Percentiles rank a stretch among this genome's conserved stretches.
phyloP scores from a whole-genome alignment of 2,113 vertebrate species.

The Mus pahari region DNA sequence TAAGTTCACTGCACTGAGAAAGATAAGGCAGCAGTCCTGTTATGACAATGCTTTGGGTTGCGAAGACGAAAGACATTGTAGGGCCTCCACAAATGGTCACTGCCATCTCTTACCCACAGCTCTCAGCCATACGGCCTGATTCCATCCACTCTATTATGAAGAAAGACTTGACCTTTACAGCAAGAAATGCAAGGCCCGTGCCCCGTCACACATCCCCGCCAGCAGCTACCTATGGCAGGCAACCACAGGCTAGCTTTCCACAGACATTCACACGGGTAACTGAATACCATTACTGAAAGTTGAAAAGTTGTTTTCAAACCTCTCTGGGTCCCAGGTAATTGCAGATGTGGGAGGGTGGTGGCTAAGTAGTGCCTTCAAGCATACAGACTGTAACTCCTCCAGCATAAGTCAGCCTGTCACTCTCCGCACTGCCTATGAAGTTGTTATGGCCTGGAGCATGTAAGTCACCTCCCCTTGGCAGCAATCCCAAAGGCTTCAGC shows the following conservation, averaged over 20 bases:
- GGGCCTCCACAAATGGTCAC: background rate
- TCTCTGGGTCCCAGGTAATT: background rate
- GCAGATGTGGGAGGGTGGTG: background rate
- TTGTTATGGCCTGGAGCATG: constrained; percentile 64
- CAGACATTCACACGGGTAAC: background rate
- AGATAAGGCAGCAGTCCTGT: no score
- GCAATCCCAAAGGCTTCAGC: constrained; percentile 68
- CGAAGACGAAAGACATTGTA: background rate
- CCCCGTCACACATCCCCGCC: background rate
- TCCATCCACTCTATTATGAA: constrained; percentile 1
- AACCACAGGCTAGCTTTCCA: background rate
- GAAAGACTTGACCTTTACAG: constrained; percentile 21
- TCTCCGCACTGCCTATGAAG: constrained; percentile 61
- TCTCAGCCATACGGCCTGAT: background rate
- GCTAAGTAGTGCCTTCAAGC: constrained; percentile 50
- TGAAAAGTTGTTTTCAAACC: background rate
- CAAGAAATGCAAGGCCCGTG: constrained; percentile 24
- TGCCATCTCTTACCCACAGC: background rate
- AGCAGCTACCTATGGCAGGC: background rate
- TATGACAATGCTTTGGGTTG: background rate
- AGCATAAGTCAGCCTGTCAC: constrained; percentile 56
- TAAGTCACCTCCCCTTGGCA: constrained; percentile 70
- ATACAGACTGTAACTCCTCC: constrained; percentile 56
- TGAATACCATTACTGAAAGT: background rate
- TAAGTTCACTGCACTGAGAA: background rate